These are phyloP conservation scores for Tokudaia tokunoshimensis DNA, from an alignment of 2,797 vertebrate species.

Conservation along the genomic window DNA sequence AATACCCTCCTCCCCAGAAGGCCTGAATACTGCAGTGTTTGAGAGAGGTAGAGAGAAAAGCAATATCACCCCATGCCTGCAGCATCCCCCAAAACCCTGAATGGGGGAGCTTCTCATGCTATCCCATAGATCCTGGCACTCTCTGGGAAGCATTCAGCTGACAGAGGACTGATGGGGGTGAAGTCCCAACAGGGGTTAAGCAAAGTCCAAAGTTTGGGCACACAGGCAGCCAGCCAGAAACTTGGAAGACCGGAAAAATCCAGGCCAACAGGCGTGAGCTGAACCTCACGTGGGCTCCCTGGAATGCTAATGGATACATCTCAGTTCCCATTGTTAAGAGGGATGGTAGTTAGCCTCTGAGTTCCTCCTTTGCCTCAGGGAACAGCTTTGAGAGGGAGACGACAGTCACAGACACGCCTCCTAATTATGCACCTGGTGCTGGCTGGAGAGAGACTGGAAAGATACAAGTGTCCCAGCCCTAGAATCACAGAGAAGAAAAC, in stretches of 20 bases:
- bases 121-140: rapidly evolving
- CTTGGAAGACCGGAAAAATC: not conserved
- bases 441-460: not conserved
- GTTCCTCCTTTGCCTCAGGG: not conserved
- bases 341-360: not conserved
- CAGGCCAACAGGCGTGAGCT: not conserved
- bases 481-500: not conserved
- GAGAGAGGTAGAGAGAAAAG: not conserved
- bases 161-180: not conserved
- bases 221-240: not conserved
- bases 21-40: not conserved
- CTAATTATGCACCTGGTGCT: not conserved
- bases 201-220: not conserved
- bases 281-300: not conserved
- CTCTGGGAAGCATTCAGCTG: not conserved
- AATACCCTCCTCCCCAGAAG: rapidly evolving
- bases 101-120: not conserved
- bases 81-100: not conserved
- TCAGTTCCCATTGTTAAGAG: rapidly evolving
- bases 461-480: not conserved
- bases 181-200: not conserved
- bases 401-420: not conserved
- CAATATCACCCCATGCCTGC: not conserved
- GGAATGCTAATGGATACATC: not conserved
- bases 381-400: not conserved